These are phyloP conservation scores for Neosalanx taihuensis DNA, from an alignment of 2,797 vertebrate species.

Conservation along the genomic window DNA sequence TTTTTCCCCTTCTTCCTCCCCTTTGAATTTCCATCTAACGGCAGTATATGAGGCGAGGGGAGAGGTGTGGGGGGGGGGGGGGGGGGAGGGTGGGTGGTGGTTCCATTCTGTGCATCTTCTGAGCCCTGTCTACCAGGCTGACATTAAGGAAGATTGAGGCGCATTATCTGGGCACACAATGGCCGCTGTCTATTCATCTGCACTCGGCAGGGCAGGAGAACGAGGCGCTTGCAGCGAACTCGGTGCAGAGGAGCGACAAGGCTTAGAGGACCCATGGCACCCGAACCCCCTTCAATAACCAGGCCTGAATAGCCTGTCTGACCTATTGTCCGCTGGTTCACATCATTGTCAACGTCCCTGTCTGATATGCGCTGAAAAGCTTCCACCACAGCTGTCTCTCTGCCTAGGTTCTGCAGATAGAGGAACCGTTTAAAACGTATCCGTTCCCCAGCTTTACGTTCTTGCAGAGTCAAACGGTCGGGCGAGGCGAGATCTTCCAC, in stretches of 20 bases:
- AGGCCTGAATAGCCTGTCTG: conserved; percentile 66
- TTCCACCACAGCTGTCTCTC: conserved; percentile 44
- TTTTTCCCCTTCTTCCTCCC: conserved; percentile 26
- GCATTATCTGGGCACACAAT: conserved; percentile 71
- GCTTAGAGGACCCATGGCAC: conserved; percentile 57
- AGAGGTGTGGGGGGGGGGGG: too few species aligned
- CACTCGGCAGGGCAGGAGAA: conserved; percentile 52
- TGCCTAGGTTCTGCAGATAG: conserved; percentile 33
- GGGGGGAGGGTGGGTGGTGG: conserved; percentile 5
- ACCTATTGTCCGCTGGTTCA: conserved; percentile 60
- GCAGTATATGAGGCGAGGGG: conserved; percentile 21
- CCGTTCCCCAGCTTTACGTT: conserved; percentile 40
- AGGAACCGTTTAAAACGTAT: conserved; percentile 47
- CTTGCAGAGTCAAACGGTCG: conserved; percentile 32
- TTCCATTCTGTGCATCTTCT: conserved; percentile 37
- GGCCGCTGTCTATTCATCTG: conserved; percentile 66
- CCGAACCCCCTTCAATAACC: conserved; percentile 55
- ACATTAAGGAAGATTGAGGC: conserved; percentile 75
- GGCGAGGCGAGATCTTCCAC: conserved; percentile 38
- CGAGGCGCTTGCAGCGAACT: conserved; percentile 41
- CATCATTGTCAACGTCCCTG: conserved; percentile 65
- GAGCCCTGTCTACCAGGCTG: conserved; percentile 57
- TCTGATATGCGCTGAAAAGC: conserved; percentile 61
- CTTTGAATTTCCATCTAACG: background rate
- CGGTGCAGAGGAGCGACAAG: conserved; percentile 52